These are phyloP conservation scores for Deroplatys truncata DNA, from an alignment of 2,888 invertebrate species.

Conservation along the genomic window DNA sequence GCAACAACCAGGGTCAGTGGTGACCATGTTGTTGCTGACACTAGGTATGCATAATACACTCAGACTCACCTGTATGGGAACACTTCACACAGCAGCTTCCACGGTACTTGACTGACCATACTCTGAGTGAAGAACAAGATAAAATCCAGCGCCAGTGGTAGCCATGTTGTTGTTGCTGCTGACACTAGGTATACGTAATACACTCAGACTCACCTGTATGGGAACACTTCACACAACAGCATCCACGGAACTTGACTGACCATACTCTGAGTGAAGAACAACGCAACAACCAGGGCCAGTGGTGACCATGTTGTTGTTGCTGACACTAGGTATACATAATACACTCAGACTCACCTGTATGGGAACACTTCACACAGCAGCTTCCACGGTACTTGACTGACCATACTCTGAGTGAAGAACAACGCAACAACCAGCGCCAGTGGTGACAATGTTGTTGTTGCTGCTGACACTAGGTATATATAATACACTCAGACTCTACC, in stretches of 20 bases:
- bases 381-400: slow-evolving; percentile 48
- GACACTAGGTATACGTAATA: no score
- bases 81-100: slow-evolving; percentile 51
- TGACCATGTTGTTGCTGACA: no score
- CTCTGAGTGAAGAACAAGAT: slow-evolving; percentile 44
- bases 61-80: slow-evolving; percentile 39
- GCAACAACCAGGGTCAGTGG: no score
- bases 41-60: no score
- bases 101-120: slow-evolving; percentile 48
- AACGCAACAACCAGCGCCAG: slow-evolving; percentile 46
- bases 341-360: slow-evolving; percentile 37
- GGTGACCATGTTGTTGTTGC: slow-evolving; percentile 36
- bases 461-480: no score
- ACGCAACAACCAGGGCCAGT: slow-evolving; percentile 44
- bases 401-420: slow-evolving; percentile 43
- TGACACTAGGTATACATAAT: no score
- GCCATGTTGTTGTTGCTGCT: slow-evolving; percentile 13
- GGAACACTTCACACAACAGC: slow-evolving; percentile 51
- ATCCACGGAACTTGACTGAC: slow-evolving; percentile 48
- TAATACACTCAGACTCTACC: neutral
- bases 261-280: slow-evolving; percentile 45
- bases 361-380: slow-evolving; percentile 51
- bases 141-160: slow-evolving; percentile 46
- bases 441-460: slow-evolving; percentile 36
- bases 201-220: slow-evolving; percentile 37